Evolutionary conservation across 2,797 vertebrate species (phyloP), one percentile per base, ranked within the genome.

Genomic region (Tragelaphus eurycerus): DNA sequence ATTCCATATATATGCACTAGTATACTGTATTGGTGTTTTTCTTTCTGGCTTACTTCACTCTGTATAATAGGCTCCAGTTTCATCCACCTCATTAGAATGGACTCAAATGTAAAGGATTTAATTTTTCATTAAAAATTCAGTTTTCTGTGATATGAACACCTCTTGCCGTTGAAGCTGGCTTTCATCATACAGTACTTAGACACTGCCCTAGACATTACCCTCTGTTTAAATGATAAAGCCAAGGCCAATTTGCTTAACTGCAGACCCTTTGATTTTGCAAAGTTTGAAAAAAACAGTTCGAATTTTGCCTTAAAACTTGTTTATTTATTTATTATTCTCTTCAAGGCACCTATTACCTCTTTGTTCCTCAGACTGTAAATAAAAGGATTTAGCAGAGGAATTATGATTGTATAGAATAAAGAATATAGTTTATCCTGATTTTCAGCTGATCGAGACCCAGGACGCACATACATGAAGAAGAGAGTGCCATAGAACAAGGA

Each of bases 281-380:
- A 54, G 11, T 64, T 54, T 84, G 57, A 79, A 54, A 71, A 92
- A 6, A 48, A 57, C 29, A 31, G 4, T 90, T 81, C 27, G 6
- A 86, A 89, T 57, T 13, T 81, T 92, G 27, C 78, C 19, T 64
- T 94, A 34, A 34, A 11, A 88, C 6, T 4, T 62, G 25, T n/a
- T 78, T 79, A 86, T 54, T 74, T 94, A 3, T 79, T 95, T 46
- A 89, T 91, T 89, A 86, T n/a, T 96, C 85, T 97, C 43, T 60
- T 93, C 38, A 96, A 92, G 34, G 87, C 89, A 89, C 11, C 34
- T 76, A 96, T 89, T 17, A 98, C 97, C 2, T 98, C 97, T 97
- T 87, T 96, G 62, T 98, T 98, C 34, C 97, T 96, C 81, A 98
- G 62, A 31, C 97, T 98, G 7, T 98, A 98, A 86, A 98, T 97